Percentiles rank a stretch among this genome's conserved stretches.
Conservation (phyloP, 2,888 invertebrate genomes). For the Diogma glabrata region DNA sequence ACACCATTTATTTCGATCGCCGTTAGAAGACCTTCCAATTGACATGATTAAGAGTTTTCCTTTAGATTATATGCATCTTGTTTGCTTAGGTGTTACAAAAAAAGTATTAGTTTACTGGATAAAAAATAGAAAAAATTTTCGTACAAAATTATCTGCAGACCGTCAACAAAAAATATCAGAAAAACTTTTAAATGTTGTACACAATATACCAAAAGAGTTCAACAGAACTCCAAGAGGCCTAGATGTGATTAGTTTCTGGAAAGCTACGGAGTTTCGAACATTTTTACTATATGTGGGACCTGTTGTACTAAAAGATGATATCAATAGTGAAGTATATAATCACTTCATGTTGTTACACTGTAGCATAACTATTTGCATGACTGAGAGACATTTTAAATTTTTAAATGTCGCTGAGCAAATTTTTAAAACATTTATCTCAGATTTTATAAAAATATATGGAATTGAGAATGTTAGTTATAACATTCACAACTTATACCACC, state of each 20-base stretch:
- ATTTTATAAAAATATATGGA: constrained; percentile 8
- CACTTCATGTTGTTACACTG: not conserved
- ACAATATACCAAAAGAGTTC: constrained; percentile 4
- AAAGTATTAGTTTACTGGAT: constrained; percentile 9
- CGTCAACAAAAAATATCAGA: constrained; percentile 8
- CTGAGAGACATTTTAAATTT: not conserved
- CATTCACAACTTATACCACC: constrained; percentile 6
- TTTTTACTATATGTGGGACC: constrained; percentile 8
- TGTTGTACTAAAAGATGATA: constrained; percentile 7
- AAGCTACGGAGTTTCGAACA: constrained; percentile 10
- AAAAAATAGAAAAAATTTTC: not conserved
- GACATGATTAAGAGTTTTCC: constrained; percentile 11
- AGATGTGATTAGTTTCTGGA: constrained; percentile 12
- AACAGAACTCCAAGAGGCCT: constrained; percentile 10
- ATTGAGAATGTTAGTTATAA: constrained; percentile 12
- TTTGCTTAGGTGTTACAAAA: constrained; percentile 9
- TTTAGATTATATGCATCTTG: constrained; percentile 12
- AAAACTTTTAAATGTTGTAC: not conserved
- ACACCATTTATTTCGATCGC: constrained; percentile 7
- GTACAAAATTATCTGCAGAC: constrained; percentile 2
- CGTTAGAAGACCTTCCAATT: constrained; percentile 10
- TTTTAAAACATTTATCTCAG: constrained; percentile 5
- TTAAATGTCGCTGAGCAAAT: not conserved
- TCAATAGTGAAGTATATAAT: not conserved
- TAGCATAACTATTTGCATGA: too few species aligned